Conservation (phyloP, 1,140 invertebrate species). For the Brachionus koreanus region DNA sequence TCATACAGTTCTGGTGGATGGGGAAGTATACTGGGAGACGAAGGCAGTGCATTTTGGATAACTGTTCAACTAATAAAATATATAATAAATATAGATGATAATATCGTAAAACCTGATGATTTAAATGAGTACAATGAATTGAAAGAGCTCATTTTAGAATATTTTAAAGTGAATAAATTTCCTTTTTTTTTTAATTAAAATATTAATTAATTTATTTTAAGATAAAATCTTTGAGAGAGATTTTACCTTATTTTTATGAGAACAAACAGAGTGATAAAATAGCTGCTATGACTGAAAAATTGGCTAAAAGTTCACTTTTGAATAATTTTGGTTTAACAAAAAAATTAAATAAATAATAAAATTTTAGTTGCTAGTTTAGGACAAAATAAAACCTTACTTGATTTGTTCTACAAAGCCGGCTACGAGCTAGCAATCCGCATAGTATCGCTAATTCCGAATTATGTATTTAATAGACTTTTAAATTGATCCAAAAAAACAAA, state of each 20-base stretch:
- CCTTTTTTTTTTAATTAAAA: not conserved
- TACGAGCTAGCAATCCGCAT: not conserved
- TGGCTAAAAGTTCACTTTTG: not conserved
- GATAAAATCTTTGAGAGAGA: slow-evolving; percentile 33
- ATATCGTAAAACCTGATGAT: not conserved
- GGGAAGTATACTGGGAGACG: slow-evolving; percentile 89
- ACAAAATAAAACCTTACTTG: slow-evolving; percentile 22
- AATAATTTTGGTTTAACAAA: not conserved
- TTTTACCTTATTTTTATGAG: slow-evolving; percentile 33
- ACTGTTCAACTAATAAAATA: slow-evolving; percentile 75
- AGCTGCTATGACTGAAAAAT: slow-evolving; percentile 39
- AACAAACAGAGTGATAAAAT: slow-evolving; percentile 13
- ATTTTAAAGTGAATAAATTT: slow-evolving; percentile 27
- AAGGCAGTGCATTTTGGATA: slow-evolving; percentile 76
- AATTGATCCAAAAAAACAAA: not conserved
- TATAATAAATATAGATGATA: slow-evolving; percentile 20
- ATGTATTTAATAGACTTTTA: not conserved
- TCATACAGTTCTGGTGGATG: slow-evolving; percentile 70
- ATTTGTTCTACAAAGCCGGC: slow-evolving; percentile 31
- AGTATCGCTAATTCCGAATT: not conserved
- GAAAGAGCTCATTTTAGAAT: not conserved
- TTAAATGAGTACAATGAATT: not conserved
- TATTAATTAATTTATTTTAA: not conserved
- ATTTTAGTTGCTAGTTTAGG: not conserved
- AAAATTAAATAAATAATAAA: not conserved